A percentile compares a stretch with the other conserved stretches of the same genome.
These are phyloP conservation scores for Mya arenaria DNA, from an alignment of 1,140 invertebrate genomes.

Conservation along the genomic window DNA sequence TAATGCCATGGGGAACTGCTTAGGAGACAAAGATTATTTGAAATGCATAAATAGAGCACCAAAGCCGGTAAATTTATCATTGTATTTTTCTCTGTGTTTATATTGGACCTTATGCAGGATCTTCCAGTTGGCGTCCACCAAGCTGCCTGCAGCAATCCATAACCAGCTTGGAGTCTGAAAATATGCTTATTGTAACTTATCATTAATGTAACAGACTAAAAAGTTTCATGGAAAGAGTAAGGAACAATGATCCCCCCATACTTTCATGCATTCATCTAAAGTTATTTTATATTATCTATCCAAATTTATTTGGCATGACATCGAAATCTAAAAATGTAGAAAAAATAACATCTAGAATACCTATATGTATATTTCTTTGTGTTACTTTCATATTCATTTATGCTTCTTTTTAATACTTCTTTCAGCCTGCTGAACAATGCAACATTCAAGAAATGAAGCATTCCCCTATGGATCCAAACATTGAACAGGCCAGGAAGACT, in stretches of 20 bases:
- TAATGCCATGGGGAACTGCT: slow-evolving; percentile 82
- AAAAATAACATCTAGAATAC: no score
- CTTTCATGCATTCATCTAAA: no score
- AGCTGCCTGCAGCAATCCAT: background rate
- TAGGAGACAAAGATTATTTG: slow-evolving; percentile 82
- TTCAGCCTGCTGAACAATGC: slow-evolving; percentile 66
- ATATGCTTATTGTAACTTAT: background rate
- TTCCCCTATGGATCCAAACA: slow-evolving; percentile 54
- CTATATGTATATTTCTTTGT: no score
- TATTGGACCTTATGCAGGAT: background rate
- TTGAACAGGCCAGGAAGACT: slow-evolving; percentile 58
- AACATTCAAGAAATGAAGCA: slow-evolving; percentile 73
- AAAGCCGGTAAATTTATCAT: slow-evolving; percentile 73
- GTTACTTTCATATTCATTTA: no score
- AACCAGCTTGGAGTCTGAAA: background rate
- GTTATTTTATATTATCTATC: no score
- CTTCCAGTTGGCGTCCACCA: background rate
- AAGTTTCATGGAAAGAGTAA: background rate
- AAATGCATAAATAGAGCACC: slow-evolving; percentile 77
- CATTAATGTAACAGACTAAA: background rate
- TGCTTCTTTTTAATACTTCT: no score
- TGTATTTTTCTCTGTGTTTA: background rate
- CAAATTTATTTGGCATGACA: no score
- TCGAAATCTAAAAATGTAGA: no score
- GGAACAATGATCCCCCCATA: background rate